Base-by-base conservation (phyloP, 2,113 vertebrate species). In the Catagonus wagneri region DNA sequence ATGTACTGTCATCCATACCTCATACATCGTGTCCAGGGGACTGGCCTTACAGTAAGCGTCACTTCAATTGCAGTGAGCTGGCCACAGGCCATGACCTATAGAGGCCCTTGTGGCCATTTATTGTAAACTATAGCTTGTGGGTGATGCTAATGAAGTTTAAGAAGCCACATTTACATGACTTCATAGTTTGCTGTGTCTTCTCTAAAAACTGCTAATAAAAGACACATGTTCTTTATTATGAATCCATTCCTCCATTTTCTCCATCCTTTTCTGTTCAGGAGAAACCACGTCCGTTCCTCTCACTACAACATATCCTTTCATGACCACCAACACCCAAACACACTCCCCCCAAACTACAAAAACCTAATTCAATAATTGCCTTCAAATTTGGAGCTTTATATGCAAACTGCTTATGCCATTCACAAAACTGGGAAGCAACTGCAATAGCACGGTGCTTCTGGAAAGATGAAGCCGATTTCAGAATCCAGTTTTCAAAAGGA, bases 401-500 rank as follows among this genome's bases (percentile, higher is more conserved):
- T 83, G 83, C 83, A 96, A 93, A 96, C 91, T 88, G 44, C 44
- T 93, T 44, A 29, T 61, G 96, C 78, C 79, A 91, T 58, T 95
- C 97, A 93, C 54, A 89, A 58, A 89, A 84, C 89, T 68, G 60
- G 84, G 69, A 85, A 89, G 52, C 25, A 86, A 75, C 34, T 4
- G 63, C 96, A 79, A 44, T 7, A 25, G 56, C 69, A 34, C 78
- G 25, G 27, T 22, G 76, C 79, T 96, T 95, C 95, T 79, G 44
- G 29, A 94, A 91, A 93, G 65, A 95, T 6, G 74, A 93, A 89
- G 95, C 93, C 97, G 89, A 89, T 95, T 96, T 93, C 95, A 91
- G 83, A 81, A 95, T 93, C 87, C 93, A 95, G 17, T 95, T 95
- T 96, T 83, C 89, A 86, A 94, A 96, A 87, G 83, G 88, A 98